These are phyloP conservation scores for Oxyscelio sp. DNA, from an alignment of 2,888 invertebrate species.

Conservation along the genomic window DNA sequence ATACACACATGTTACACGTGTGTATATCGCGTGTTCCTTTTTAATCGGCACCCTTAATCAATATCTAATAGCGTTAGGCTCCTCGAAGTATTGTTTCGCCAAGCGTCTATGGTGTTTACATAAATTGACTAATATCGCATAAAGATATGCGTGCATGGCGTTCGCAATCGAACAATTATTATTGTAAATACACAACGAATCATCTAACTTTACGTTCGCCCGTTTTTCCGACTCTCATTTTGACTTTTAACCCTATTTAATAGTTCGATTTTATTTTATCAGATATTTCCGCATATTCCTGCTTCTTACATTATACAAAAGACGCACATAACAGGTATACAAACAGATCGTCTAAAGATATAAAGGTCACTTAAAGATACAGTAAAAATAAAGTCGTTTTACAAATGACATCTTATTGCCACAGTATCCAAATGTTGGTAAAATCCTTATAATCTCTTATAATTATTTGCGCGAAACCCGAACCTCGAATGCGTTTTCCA, in stretches of 20 bases:
- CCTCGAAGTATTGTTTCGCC: constrained; percentile 81
- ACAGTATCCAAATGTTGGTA: constrained; percentile 35
- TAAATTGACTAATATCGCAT: constrained; percentile 85
- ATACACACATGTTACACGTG: too few species aligned
- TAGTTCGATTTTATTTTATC: constrained; percentile 23
- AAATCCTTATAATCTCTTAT: constrained; percentile 73
- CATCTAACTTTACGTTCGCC: constrained; percentile 69
- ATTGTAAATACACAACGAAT: constrained; percentile 68
- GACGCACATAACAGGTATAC: constrained; percentile 31
- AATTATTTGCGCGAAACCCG: constrained; percentile 80
- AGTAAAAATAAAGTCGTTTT: constrained; percentile 14
- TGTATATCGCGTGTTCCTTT: too few species aligned
- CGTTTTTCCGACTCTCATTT: constrained; percentile 39
- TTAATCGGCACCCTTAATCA: constrained; percentile 75
- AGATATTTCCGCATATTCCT: constrained; percentile 20
- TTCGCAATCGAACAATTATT: constrained; percentile 56
- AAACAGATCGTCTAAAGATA: constrained; percentile 9
- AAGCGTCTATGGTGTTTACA: constrained; percentile 82
- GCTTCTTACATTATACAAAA: constrained; percentile 21
- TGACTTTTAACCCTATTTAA: constrained; percentile 63
- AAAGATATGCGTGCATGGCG: constrained; percentile 39
- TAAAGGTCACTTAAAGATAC: constrained; percentile 27
- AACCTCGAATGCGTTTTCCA: constrained; percentile 87
- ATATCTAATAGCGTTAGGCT: constrained; percentile 76
- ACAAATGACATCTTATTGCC: constrained; percentile 58